phyloP scores from a whole-genome alignment of 2,113 vertebrate genomes.

The Gorsachius goisagi region DNA sequence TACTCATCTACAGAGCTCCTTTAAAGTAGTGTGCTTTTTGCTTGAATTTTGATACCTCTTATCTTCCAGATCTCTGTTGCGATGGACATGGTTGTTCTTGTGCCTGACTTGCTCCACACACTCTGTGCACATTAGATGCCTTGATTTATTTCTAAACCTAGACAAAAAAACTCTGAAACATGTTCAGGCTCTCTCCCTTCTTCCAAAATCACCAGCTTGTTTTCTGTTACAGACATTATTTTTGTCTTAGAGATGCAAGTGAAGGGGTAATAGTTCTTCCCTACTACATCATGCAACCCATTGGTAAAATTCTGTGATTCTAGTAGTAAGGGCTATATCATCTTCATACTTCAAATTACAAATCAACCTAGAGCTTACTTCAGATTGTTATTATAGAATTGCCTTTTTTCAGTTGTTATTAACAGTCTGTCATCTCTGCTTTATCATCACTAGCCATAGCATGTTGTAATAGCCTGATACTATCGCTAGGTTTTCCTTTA shows the following conservation, averaged over 20 bases:
- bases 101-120: neutral
- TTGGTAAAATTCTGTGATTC: neutral
- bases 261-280: neutral
- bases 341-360: neutral
- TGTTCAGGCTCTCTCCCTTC: neutral
- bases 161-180: neutral
- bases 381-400: neutral
- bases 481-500: neutral
- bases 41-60: neutral
- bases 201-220: neutral
- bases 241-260: neutral
- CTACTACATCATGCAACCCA: neutral
- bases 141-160: slow-evolving; percentile 20
- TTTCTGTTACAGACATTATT: neutral
- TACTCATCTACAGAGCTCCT: neutral
- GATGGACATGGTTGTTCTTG: neutral
- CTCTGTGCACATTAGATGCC: neutral
- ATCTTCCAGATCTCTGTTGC: neutral
- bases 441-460: neutral
- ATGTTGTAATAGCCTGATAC: neutral
- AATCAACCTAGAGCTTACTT: neutral
- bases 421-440: slow-evolving; percentile 22
- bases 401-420: neutral
- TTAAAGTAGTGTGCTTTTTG: neutral
- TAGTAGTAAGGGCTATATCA: neutral